phyloP scores from a whole-genome alignment of 2,113 vertebrate genomes.

The Nothobranchius kuhntae region DNA sequence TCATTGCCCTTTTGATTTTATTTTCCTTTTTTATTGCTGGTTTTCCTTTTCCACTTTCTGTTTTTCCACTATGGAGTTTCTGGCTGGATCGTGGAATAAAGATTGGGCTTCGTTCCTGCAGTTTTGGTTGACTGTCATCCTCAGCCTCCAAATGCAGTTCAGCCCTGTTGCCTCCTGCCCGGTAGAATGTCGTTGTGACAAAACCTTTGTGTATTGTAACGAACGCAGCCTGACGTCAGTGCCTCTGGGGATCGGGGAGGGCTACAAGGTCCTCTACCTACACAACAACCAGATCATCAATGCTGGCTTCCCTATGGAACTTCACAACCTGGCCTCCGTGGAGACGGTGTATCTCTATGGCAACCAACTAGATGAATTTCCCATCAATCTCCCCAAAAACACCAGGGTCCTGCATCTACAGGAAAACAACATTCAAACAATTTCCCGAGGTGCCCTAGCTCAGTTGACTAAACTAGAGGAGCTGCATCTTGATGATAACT shows the following conservation, averaged over 20 bases:
- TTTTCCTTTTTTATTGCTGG: conserved; percentile 61
- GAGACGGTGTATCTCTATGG: conserved; percentile 95
- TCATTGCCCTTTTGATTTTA: conserved; percentile 63
- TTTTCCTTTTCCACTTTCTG: conserved; percentile 47
- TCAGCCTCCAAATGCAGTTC: conserved; percentile 90
- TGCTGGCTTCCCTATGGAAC: conserved; percentile 94
- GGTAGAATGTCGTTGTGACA: conserved; percentile 93
- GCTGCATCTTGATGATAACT: conserved; percentile 96
- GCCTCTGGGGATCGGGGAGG: conserved; percentile 96
- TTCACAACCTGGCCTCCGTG: conserved; percentile 91
- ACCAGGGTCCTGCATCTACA: conserved; percentile 92
- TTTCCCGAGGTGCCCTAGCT: conserved; percentile 92
- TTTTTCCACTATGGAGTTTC: conserved; percentile 89
- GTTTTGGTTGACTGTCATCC: conserved; percentile 88
- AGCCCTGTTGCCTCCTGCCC: conserved; percentile 85
- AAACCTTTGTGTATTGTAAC: conserved; percentile 96
- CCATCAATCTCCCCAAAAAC: conserved; percentile 95
- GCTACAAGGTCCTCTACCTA: conserved; percentile 94
- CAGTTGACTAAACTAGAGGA: conserved; percentile 92
- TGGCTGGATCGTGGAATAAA: conserved; percentile 85
- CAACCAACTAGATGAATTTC: conserved; percentile 97
- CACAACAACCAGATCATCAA: conserved; percentile 99
- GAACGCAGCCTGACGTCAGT: conserved; percentile 98
- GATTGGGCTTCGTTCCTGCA: conserved; percentile 86
- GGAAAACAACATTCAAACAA: conserved; percentile 99